Base-by-base conservation (phyloP, 2,888 invertebrate species). In the Cistogaster globosa region DNA sequence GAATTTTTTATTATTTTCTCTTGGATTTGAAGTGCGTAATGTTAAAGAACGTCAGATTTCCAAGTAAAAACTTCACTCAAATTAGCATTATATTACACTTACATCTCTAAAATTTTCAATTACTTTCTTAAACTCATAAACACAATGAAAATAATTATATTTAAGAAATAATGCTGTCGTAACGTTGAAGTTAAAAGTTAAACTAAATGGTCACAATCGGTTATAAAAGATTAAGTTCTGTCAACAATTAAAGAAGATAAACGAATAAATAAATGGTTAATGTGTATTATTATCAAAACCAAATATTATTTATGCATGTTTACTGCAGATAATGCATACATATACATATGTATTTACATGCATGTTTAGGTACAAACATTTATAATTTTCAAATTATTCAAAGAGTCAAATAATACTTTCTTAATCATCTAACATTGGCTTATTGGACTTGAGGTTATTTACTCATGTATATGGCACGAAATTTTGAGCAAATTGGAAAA, bases 181-280 rank as follows among this genome's bases (percentile, higher is more conserved):
- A 58, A 42, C 51, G 38, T 60, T 32, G 62, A 67, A 65, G 84
- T 76, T 72, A 51, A 45, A 79, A 65, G 12, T 48, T 76, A 38
- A 84, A 84, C 80, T 84, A 71, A 84, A 76, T 84, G 55, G 16
- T 11, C n/a, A 69, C 55, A n/a, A 57, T 69, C 12, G 12, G 51
- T 57, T 48, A 63, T 32, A 32, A 71, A 36, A 60, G 58, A 76
- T n/a, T 53, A 32, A n/a, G 38, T 20, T 57, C 72, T 57, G 57
- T 36, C 20, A 22, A 14, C 9, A 38, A 48, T 58, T 6, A 45
- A 63, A 63, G 22, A 63, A 20, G 12, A 32, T 51, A 57, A 65
- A 71, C 45, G 51, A 80, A 60, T 42, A 60, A 22, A 67, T 48
- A 48, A 48, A 48, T 14, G 6, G 12, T 7, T 42, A 42, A 42